These are phyloP conservation scores for Drosophila neocordata DNA, from an alignment of 1,140 invertebrate genomes.

Conservation along the genomic window DNA sequence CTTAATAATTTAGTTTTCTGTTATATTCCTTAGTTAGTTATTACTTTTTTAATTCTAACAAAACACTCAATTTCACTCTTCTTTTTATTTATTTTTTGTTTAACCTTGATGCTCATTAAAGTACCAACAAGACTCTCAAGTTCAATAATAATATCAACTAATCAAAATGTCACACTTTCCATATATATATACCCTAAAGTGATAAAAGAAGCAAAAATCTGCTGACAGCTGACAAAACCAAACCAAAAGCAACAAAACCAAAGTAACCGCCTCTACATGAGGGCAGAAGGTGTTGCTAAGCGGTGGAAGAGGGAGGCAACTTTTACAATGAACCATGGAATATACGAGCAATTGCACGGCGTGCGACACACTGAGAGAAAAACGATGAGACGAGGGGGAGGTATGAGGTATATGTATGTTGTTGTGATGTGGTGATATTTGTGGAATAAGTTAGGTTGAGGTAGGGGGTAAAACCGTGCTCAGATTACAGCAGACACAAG, in stretches of 20 bases:
- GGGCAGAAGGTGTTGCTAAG: conserved; percentile 15
- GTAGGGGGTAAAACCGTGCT: conserved; percentile 24
- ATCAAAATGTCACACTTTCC: conserved; percentile 80
- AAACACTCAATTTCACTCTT: conserved; percentile 49
- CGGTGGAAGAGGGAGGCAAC: conserved; percentile 18
- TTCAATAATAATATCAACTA: conserved; percentile 75
- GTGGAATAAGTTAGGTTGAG: background rate
- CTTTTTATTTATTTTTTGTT: conserved; percentile 48
- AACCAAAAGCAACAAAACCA: conserved; percentile 59
- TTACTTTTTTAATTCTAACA: background rate
- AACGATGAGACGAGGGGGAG: background rate
- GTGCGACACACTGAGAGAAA: background rate
- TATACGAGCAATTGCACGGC: conserved; percentile 56
- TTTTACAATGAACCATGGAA: conserved; percentile 70
- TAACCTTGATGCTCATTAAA: conserved; percentile 76
- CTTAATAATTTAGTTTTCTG: no score
- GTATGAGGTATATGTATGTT: background rate
- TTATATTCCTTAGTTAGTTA: background rate
- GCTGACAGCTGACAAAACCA: conserved; percentile 75
- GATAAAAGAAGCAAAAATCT: conserved; percentile 48
- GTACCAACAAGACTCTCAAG: conserved; percentile 55
- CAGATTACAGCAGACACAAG: conserved; percentile 57
- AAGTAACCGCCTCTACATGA: conserved; percentile 28
- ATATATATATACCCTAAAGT: conserved; percentile 37
- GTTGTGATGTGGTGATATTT: background rate